phyloP scores from a whole-genome alignment of 2,113 vertebrate species.

The Tauraco erythrolophus region DNA sequence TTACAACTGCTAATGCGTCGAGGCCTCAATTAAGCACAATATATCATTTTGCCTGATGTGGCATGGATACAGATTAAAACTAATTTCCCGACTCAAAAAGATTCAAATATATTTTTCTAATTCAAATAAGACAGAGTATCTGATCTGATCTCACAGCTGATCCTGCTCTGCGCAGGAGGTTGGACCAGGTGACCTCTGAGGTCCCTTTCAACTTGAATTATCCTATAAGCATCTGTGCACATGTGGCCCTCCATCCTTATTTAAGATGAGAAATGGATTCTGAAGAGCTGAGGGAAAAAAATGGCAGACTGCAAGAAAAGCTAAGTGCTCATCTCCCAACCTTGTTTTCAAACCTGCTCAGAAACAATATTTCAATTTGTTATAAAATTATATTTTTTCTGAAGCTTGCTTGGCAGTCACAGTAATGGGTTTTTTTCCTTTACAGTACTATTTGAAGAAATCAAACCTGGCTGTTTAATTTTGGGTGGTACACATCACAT shows the following conservation, averaged over 20 bases:
- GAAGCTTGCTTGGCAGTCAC: not conserved
- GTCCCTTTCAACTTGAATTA: not conserved
- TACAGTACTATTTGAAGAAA: not conserved
- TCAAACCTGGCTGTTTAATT: not conserved
- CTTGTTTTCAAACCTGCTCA: not conserved
- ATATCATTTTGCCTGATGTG: not conserved
- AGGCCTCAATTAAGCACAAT: not conserved
- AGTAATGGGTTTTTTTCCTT: not conserved
- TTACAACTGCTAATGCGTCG: accelerated
- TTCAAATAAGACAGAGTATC: not conserved
- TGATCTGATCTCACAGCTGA: not conserved
- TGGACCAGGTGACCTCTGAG: not conserved
- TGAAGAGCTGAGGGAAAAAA: not conserved
- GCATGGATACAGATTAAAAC: not conserved
- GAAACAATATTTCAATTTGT: not conserved
- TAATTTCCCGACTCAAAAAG: not conserved
- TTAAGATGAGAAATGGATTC: not conserved
- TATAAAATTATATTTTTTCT: not conserved
- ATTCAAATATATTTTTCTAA: not conserved
- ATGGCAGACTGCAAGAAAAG: not conserved
- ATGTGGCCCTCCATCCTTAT: not conserved
- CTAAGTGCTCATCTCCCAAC: not conserved
- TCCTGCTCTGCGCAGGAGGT: not conserved
- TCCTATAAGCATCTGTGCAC: not conserved
- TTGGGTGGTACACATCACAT: not conserved